These are phyloP conservation scores for Diarsia rubi DNA, from an alignment of 2,888 invertebrate species.

Conservation along the genomic window DNA sequence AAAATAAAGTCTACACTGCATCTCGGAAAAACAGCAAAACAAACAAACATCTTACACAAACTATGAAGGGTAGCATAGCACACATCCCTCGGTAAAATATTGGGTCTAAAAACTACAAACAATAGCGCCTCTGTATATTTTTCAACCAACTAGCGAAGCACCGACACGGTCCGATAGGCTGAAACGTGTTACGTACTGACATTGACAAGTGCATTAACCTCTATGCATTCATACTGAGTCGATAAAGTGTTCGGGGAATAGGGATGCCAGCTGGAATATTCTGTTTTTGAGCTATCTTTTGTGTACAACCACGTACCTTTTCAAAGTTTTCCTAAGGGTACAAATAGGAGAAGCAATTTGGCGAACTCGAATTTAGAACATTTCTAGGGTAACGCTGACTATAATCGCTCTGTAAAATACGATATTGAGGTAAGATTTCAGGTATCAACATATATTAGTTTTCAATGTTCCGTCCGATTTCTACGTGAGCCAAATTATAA, in stretches of 20 bases:
- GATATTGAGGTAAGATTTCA: background rate
- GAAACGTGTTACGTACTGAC: slow-evolving; percentile 67
- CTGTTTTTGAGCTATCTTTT: slow-evolving; percentile 43
- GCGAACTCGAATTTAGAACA: background rate
- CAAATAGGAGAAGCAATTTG: slow-evolving; percentile 8
- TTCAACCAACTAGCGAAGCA: slow-evolving; percentile 60
- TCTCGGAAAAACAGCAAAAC: slow-evolving; percentile 24
- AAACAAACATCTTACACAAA: slow-evolving; percentile 45
- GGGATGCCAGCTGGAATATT: slow-evolving; percentile 45
- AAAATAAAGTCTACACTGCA: background rate
- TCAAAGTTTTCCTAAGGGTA: slow-evolving; percentile 10
- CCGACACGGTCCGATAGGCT: slow-evolving; percentile 64
- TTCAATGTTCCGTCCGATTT: background rate
- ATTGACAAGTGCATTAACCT: slow-evolving; percentile 73
- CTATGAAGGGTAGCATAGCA: slow-evolving; percentile 30
- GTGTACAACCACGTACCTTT: slow-evolving; percentile 8
- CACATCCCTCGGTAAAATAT: slow-evolving; percentile 43
- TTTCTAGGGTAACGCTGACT: background rate
- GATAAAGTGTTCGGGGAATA: slow-evolving; percentile 56
- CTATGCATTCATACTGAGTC: slow-evolving; percentile 62
- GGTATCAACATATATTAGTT: background rate
- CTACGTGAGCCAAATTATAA: background rate
- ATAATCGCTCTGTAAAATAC: background rate
- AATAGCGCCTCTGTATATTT: slow-evolving; percentile 63
- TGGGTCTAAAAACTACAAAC: slow-evolving; percentile 59